Base-by-base conservation (phyloP, 2,113 vertebrate genomes). In the Ictalurus punctatus region DNA sequence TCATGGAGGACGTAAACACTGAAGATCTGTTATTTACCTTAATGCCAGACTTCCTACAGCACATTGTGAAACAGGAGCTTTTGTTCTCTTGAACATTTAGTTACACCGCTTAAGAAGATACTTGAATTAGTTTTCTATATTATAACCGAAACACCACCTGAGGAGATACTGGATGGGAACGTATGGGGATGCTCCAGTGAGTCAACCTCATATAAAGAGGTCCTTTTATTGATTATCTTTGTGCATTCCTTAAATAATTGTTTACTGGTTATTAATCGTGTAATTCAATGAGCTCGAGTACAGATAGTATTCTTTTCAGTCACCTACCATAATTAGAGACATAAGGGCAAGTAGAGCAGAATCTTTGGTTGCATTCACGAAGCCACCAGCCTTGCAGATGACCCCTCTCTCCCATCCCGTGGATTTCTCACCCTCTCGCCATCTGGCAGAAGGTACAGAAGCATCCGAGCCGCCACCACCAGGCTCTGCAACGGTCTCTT, bases 11-110 rank as follows among this genome's bases (percentile, higher is more conserved):
- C 1, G 10, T 83, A 61, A 63, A 83, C 81, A 63, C 81, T 37
- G 58, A 83, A 61, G 10, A 58, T 25, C 81, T 61, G n/a, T 63
- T 23, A 83, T 83, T 83, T 63, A 27, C 34, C 40, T 83, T 83
- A 83, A 82, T 82, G n/a, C 21, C n/a, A 59, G n/a, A 82, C 30
- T 21, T n/a, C 21, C 40, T 81, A 56, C 52, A 56, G 52, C 52
- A 56, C 13, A 54, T 14, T 56, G 25, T 81, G 9, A 78, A 78
- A 52, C 40, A 1, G 76, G 37, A 76, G 37, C 12, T 27, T 78
- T 25, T 23, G 27, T 78, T 78, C 74, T 78, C 74, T 6, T 12
- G 9, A 8, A 4, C 69, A 21, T 73, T 73, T 73, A 37, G 34
- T 37, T 37, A 73, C 34, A 8, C 69, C 37, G 69, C 30, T 23